These are phyloP conservation scores for Threskiornis aethiopicus DNA, from an alignment of 2,797 vertebrate species.

Conservation along the genomic window DNA sequence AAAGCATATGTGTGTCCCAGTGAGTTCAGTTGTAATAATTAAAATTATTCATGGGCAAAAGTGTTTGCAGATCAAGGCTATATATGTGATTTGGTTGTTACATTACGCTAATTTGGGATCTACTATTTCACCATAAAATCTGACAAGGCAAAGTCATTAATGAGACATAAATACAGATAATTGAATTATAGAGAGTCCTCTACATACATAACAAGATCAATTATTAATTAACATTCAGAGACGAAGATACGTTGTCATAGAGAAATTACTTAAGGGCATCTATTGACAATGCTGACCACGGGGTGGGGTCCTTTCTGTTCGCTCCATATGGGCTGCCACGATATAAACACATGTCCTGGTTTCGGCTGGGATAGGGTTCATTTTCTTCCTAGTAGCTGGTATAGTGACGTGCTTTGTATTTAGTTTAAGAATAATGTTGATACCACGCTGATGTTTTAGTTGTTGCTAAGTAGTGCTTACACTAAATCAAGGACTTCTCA, in stretches of 20 bases:
- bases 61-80: conserved; percentile 47
- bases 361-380: too few relatives aligned
- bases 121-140: conserved; percentile 63
- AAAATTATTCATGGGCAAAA: conserved; percentile 53
- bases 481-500: too few relatives aligned
- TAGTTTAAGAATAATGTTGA: too few relatives aligned
- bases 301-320: neutral
- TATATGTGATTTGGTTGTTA: conserved; percentile 15
- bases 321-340: fast-evolving
- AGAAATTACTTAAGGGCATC: conserved; percentile 12
- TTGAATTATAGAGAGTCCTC: conserved; percentile 18
- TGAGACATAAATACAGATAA: conserved; percentile 43
- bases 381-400: too few relatives aligned
- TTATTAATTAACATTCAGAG: conserved; percentile 49
- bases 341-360: neutral
- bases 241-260: neutral
- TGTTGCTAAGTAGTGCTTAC: too few relatives aligned
- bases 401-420: too few relatives aligned
- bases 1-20: conserved; percentile 23
- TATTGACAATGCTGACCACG: neutral
- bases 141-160: conserved; percentile 60
- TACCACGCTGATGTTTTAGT: too few relatives aligned
- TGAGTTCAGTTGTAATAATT: conserved; percentile 44
- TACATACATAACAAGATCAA: conserved; percentile 41
- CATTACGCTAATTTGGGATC: conserved; percentile 51